Conservation (phyloP, 1,140 invertebrate genomes). For the Lysiphlebus fabarum region DNA sequence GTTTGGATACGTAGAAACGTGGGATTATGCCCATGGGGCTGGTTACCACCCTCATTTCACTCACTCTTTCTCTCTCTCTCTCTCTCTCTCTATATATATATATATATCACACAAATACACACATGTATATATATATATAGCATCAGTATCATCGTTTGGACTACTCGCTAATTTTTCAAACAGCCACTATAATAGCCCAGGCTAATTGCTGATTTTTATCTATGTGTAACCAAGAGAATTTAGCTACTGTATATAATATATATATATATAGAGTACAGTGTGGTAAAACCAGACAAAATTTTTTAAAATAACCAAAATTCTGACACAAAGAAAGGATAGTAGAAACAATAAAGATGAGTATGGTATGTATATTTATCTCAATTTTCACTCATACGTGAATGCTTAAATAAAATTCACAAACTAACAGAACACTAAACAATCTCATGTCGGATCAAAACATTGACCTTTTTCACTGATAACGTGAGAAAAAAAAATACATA, state of each 20-base stretch:
- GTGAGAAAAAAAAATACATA: too few species aligned
- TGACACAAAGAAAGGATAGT: too few species aligned
- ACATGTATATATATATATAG: not conserved
- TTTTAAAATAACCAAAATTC: too few species aligned
- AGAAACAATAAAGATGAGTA: too few species aligned
- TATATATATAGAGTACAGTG: too few species aligned
- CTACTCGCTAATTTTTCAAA: conserved; percentile 54
- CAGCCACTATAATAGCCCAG: conserved; percentile 53
- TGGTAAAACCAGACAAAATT: not conserved
- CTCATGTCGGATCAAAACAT: conserved; percentile 20
- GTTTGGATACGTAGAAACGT: conserved; percentile 29
- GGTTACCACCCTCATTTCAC: conserved; percentile 39
- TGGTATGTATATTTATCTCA: too few species aligned
- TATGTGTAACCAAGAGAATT: conserved; percentile 28
- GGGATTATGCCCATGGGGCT: conserved; percentile 47
- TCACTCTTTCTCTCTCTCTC: not conserved
- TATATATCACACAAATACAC: not conserved
- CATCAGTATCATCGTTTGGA: conserved; percentile 7
- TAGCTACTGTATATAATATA: not conserved
- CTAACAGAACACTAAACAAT: conserved; percentile 20
- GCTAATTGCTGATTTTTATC: conserved; percentile 56
- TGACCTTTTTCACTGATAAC: too few species aligned
- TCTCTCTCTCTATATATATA: not conserved
- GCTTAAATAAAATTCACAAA: conserved; percentile 25
- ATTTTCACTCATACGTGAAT: too few species aligned